phyloP scores from a whole-genome alignment of 2,797 vertebrate genomes.

The Dendrocincla fuliginosa region DNA sequence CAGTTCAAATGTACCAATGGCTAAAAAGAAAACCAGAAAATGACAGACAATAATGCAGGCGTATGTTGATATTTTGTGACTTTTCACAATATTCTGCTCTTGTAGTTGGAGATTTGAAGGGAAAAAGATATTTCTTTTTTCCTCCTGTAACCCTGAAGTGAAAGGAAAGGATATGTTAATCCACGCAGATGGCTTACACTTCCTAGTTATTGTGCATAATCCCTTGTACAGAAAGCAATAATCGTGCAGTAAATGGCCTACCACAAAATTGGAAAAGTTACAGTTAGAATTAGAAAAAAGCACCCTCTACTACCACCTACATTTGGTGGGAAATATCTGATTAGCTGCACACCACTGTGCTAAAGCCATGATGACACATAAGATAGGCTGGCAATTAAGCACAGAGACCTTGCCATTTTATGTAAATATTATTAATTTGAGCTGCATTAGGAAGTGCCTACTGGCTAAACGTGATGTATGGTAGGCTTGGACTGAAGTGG shows the following conservation, averaged over 20 bases:
- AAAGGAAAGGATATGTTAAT: neutral
- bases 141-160: neutral
- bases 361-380: neutral
- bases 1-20: neutral
- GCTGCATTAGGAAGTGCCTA: neutral
- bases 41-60: neutral
- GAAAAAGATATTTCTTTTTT: neutral
- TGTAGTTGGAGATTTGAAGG: neutral
- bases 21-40: neutral
- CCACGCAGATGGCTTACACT: neutral
- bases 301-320: neutral
- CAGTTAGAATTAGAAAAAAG: neutral
- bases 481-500: neutral
- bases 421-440: neutral
- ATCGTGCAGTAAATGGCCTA: neutral
- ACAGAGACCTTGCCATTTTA: neutral
- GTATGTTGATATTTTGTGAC: neutral
- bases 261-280: neutral
- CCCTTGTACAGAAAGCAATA: neutral
- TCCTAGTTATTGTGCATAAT: neutral
- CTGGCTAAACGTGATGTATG: neutral
- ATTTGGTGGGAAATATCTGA: neutral
- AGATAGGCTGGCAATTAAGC: neutral
- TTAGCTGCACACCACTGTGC: neutral
- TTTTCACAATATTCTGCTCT: neutral